A percentile compares a stretch with the other conserved stretches of the same genome.
Conservation (phyloP, 2,888 invertebrate species). For the Buathra laborator region DNA sequence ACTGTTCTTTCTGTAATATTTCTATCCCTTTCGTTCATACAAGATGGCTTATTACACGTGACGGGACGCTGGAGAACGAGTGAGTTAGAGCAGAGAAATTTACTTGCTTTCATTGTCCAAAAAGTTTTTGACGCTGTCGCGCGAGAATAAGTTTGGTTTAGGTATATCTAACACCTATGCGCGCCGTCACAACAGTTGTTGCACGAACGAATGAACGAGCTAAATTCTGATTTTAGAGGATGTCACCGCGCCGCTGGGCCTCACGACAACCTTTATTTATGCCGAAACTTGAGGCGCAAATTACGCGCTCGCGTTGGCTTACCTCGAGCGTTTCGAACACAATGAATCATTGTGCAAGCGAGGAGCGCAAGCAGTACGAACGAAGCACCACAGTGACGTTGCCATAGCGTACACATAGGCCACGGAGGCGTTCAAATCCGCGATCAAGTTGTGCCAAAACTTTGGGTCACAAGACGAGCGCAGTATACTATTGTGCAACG, state of each 20-base stretch:
- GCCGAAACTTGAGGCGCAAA: conserved; percentile 70
- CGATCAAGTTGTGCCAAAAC: conserved; percentile 48
- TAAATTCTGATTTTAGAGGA: conserved; percentile 61
- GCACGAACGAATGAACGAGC: conserved; percentile 40
- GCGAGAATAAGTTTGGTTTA: conserved; percentile 5
- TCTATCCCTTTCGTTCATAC: not conserved
- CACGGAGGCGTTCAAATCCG: conserved; percentile 3
- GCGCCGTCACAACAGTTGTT: conserved; percentile 26
- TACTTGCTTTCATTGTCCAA: conserved; percentile 67
- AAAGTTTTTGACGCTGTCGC: conserved; percentile 71
- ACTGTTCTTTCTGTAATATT: not conserved
- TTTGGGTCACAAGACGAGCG: conserved; percentile 50
- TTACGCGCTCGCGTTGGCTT: conserved; percentile 56
- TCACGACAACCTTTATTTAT: conserved; percentile 68
- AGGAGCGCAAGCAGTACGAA: not conserved
- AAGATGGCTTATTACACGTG: conserved; percentile 31
- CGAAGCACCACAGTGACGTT: conserved; percentile 4
- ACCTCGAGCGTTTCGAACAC: conserved; percentile 56
- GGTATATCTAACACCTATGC: not conserved
- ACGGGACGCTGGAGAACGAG: conserved; percentile 1
- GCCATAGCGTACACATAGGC: not conserved
- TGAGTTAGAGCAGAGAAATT: conserved; percentile 47
- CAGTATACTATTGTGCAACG: conserved; percentile 44
- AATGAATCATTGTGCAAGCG: conserved; percentile 70
- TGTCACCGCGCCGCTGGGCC: conserved; percentile 23